Evolutionary conservation across 2,797 vertebrate genomes (phyloP).

Genomic region (Ptychadena robeensis): DNA sequence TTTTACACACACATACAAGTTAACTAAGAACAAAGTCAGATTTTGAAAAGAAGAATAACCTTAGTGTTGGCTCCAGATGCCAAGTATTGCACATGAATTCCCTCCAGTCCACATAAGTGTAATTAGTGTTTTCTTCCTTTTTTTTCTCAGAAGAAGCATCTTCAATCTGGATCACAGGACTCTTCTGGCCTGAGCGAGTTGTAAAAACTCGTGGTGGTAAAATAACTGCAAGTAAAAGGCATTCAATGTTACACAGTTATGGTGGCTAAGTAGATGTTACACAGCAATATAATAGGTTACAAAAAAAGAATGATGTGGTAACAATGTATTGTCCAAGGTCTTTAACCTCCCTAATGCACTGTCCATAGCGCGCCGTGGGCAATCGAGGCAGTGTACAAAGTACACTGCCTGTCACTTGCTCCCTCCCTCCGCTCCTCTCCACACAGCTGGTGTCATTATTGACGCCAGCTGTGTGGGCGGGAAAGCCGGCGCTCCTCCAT

Average conservation of each 20-base stretch:
- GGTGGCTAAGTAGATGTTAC: too few species aligned
- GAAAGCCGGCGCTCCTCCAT: too few species aligned
- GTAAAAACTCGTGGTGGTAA: conserved; percentile 89
- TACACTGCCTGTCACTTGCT: too few species aligned
- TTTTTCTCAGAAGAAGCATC: conserved; percentile 80
- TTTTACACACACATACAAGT: neutral
- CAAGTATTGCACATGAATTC: conserved; percentile 99
- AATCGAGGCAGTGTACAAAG: too few species aligned
- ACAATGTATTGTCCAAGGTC: too few species aligned
- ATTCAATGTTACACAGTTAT: neutral
- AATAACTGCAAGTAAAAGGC: conserved; percentile 78
- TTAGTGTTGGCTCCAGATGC: conserved; percentile 96
- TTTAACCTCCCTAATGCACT: too few species aligned
- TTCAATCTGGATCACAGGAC: conserved; percentile 85
- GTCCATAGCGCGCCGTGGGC: too few species aligned
- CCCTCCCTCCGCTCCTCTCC: too few species aligned
- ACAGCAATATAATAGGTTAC: neutral
- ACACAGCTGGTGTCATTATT: too few species aligned
- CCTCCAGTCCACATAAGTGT: conserved; percentile 96
- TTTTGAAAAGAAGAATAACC: conserved; percentile 70
- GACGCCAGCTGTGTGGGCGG: too few species aligned
- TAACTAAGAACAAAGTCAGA: neutral
- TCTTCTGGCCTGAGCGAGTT: conserved; percentile 91
- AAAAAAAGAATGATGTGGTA: too few species aligned
- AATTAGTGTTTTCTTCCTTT: conserved; percentile 86